phyloP scores from a whole-genome alignment of 2,888 invertebrate species.

The Biston betularia region DNA sequence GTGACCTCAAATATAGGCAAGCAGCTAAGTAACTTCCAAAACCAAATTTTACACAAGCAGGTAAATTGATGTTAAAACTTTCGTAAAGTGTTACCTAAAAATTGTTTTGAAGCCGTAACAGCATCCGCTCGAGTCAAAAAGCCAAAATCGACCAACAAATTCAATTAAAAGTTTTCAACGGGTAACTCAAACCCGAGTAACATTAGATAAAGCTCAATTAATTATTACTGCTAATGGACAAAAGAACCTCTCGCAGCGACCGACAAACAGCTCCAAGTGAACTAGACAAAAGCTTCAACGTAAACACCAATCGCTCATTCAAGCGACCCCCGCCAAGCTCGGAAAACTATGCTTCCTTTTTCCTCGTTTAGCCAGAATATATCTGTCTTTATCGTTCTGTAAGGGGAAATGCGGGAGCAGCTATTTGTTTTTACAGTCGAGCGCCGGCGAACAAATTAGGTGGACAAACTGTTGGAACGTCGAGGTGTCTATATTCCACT shows the following conservation, averaged over 20 bases:
- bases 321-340: conserved; percentile 63
- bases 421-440: conserved; percentile 85
- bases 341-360: conserved; percentile 73
- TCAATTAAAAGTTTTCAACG: conserved; percentile 81
- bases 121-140: conserved; percentile 66
- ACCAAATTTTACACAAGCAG: conserved; percentile 47
- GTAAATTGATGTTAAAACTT: conserved; percentile 59
- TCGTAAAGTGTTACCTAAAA: conserved; percentile 65
- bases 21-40: conserved; percentile 39
- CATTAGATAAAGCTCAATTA: conserved; percentile 79
- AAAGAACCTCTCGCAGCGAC: conserved; percentile 74
- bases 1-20: conserved; percentile 29
- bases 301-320: conserved; percentile 79
- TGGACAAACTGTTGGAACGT: conserved; percentile 84
- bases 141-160: conserved; percentile 77
- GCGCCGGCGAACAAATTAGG: conserved; percentile 85
- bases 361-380: conserved; percentile 64
- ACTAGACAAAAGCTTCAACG: conserved; percentile 78
- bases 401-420: conserved; percentile 75
- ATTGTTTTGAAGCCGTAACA: conserved; percentile 67
- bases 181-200: conserved; percentile 72
- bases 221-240: conserved; percentile 80
- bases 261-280: conserved; percentile 74
- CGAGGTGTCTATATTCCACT: conserved; percentile 83
- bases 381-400: conserved; percentile 73